Base-by-base conservation (phyloP, 2,888 invertebrate species). In the Willowsia nigromaculata region DNA sequence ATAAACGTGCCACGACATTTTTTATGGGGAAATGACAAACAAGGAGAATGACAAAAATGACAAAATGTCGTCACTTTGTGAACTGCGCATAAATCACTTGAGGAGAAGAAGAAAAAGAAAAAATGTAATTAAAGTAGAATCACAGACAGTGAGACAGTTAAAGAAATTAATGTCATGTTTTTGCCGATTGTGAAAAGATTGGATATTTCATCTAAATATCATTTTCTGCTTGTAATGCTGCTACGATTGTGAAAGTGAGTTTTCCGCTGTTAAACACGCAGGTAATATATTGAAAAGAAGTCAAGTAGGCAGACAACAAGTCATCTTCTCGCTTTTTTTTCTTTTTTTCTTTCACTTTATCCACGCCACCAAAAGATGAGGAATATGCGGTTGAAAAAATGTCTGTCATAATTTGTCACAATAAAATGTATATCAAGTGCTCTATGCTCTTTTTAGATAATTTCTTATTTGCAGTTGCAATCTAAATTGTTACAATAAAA, bases 11-110 rank as follows among this genome's bases (percentile, higher is more conserved):
- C n/a, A 37, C 22, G 33, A 78, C 78, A 56, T 78, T 53, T 74
- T 18, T 59, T 59, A 4, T 27, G 6, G 62, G 40, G 43, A 81
- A 81, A 81, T 62, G 62, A 81, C 81, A 81, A 40, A 50, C 71
- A 78, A 87, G 50, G 76, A 81, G 37, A 71, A 87, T 87, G 87
- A 87, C 87, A 81, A 81, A 74, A 78, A 85, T 56, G 87, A 87
- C 87, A 87, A 80, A 68, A 81, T 80, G 80, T 85, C 85, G 22
- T 85, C 85, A 78, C 85, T 80, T 33, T 87, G 81, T 81, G 87
- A 87, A 87, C 81, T 80, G 81, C 53, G 37, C 80, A 68, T 80
- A 30, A 81, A 62, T 56, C 59, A 78, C n/a, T n/a, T n/a, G n/a
- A n/a, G n/a, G n/a, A n/a, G n/a, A n/a, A n/a, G n/a, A n/a, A n/a